Evolutionary conservation across 2,888 invertebrate genomes (phyloP), one percentile per base, ranked within the genome.

Genomic region (Sarcophaga rosellei): DNA sequence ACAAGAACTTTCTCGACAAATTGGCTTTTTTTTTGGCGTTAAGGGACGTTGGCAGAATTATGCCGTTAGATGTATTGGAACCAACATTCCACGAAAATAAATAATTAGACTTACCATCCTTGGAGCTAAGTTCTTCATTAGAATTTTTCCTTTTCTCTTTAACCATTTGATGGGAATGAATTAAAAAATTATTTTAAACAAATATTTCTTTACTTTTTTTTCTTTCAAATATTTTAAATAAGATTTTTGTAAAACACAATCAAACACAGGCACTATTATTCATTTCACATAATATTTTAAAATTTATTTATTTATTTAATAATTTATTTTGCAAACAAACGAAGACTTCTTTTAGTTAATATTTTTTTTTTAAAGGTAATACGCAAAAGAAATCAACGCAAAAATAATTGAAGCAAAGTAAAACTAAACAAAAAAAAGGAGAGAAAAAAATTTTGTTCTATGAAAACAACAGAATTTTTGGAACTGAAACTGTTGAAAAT

Each of bases 91-190:
- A 8, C 1, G 6, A 0, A n/a, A 59, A 68, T 23, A 63, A 63
- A 21, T 1, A 57, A 17, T n/a, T 15, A 61, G 70, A 84, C 84
- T 84, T 80, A 84, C 84, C 84, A 76, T 70, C 61, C 79, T 61
- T 75, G 75, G 65, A 61, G 75, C 75, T 75, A 61, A 35, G n/a
- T 74, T 21, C 70, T 53, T 25, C 47, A 20, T 53, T 53, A 73
- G 61, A 10, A 12, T 72, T 47, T 21, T 75, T 8, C 17, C 53
- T 65, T 61, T 80, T 70, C 23, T 66, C 65, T 0, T 21, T 70
- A 25, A 80, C 75, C 84, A 84, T 84, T 80, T 84, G 20, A 5
- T 53, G 66, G 61, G 11, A 65, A 80, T 75, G 61, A 65, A 80
- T 59, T 72, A 5, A 47, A 20, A 69, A 63, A 25, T 23, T 35